Evolutionary conservation across 2,888 invertebrate genomes (phyloP), one percentile per base, ranked within the genome.

Genomic region (Laothoe populi): DNA sequence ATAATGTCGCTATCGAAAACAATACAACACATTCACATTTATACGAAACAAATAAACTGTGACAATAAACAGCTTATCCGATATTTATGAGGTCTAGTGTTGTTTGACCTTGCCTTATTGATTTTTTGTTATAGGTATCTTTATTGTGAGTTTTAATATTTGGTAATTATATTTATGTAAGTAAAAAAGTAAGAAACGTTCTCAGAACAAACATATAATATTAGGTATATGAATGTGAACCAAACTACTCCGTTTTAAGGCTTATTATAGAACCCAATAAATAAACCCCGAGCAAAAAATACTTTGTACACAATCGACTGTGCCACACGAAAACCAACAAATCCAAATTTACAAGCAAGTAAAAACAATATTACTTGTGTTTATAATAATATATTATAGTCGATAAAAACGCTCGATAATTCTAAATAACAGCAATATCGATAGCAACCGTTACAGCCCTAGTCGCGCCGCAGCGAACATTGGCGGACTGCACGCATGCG

Each of bases 401-500:
- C 60, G 53, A 68, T 60, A 64, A 66, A 49, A 53, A 40, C 4
- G 59, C 72, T 76, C 72, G 71, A 77, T 67, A 59, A 40, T 19
- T 35, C 10, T 31, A 31, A 13, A 8, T 68, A 61, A 63, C 70
- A 69, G 59, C 35, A 23, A 70, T 74, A 72, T 73, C 75, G 67
- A 69, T 65, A 65, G 69, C 72, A 71, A 67, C 75, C 75, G 76
- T 73, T 79, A 81, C 78, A 81, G 24, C 80, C 78, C 74, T 73
- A 70, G 70, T 70, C 73, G 66, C 70, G 63, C 69, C 64, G 65
- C 69, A 69, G 71, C 78, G 79, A 76, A 78, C 83, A 89, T 86
- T 88, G 88, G 88, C 75, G 71, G 78, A 64, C 58, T 59, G 40
- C 62, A 73, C 90, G 87, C 90, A 86, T 87, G 90, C 90, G 89